Percentiles rank a stretch among this genome's conserved stretches.
phyloP scores from a whole-genome alignment of 1,140 invertebrate genomes.

The Drosophila miranda region DNA sequence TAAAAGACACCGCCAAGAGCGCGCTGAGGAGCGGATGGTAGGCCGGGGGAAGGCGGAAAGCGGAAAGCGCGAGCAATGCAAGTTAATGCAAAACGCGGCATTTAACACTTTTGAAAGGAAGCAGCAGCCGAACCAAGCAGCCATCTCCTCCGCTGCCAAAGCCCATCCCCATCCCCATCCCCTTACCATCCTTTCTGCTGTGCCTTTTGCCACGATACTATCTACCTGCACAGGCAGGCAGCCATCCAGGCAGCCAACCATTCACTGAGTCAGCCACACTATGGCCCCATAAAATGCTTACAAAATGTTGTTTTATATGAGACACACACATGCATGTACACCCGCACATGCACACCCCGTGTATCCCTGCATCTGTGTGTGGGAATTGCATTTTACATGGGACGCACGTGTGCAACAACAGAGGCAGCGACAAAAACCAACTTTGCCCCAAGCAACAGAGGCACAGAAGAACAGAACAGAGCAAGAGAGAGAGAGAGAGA shows the following conservation, averaged over 20 bases:
- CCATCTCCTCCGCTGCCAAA: background rate
- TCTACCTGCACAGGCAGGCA: too few relatives aligned
- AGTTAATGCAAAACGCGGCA: slow-evolving; percentile 77
- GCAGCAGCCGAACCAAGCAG: slow-evolving; percentile 11
- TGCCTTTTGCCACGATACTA: too few relatives aligned
- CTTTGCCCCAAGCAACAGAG: slow-evolving; percentile 51
- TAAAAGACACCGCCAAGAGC: slow-evolving; percentile 42
- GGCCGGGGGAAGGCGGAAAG: background rate
- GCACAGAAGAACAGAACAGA: slow-evolving; percentile 13
- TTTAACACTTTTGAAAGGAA: slow-evolving; percentile 76
- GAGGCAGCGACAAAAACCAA: slow-evolving; percentile 40
- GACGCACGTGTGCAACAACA: slow-evolving; percentile 69
- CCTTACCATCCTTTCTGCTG: background rate
- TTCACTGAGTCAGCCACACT: slow-evolving; percentile 61
- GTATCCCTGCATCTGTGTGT: slow-evolving; percentile 22
- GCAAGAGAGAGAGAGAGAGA: slow-evolving; percentile 1
- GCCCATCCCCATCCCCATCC: background rate
- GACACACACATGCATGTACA: slow-evolving; percentile 8
- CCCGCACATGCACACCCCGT: background rate
- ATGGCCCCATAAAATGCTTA: slow-evolving; percentile 76
- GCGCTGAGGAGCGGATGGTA: background rate
- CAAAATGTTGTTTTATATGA: slow-evolving; percentile 79
- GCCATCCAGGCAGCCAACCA: slow-evolving; percentile 2
- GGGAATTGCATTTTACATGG: slow-evolving; percentile 74
- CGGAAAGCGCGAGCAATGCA: slow-evolving; percentile 53